Evolutionary conservation across 2,113 vertebrate genomes (phyloP), one percentile per base, ranked within the genome.

Genomic region (Psephotus haematonotus): DNA sequence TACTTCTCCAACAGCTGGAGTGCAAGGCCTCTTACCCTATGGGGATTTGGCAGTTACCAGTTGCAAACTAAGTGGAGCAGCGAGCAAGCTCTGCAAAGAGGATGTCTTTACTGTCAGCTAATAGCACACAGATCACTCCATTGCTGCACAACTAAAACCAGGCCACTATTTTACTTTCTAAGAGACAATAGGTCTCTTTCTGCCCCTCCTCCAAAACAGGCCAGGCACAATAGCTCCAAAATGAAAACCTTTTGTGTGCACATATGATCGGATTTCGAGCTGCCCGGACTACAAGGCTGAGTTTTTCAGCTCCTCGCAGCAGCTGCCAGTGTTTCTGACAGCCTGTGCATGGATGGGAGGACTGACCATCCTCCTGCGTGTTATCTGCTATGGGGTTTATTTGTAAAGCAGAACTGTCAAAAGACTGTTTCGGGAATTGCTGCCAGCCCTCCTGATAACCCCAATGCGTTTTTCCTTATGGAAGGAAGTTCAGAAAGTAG

Each of bases 1-100:
- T 95, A 93, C 88, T 65, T 29, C 93, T 92, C 69, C 93, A 95
- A 52, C 96, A 97, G 97, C 96, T 96, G 97, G 70, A 97, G 95
- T 43, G 88, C 93, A 97, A 94, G 92, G 84, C 91, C 93, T 84
- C 82, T 37, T 75, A 89, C 93, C 96, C 96, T 93, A 95, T 95
- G 91, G 96, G 94, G 93, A 96, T 96, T 94, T 96, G 89, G 96
- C 94, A 95, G 92, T 95, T 92, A 93, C 92, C 92, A 94, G 64
- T 46, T 75, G 83, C 92, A 95, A 93, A 86, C 94, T 28, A 91
- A 94, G 92, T 52, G 53, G 92, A 96, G 86, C 91, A 88, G 84
- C n/a, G 59, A 90, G 93, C 29, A n/a, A 87, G 82, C n/a, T 57
- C 87, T 89, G 90, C 88, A 86, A 67, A 94, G 94, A 92, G 89